A percentile compares a stretch with the other conserved stretches of the same genome.
These are phyloP conservation scores for Sebastes steindachneri DNA, from an alignment of 2,797 vertebrate species.

Conservation along the genomic window DNA sequence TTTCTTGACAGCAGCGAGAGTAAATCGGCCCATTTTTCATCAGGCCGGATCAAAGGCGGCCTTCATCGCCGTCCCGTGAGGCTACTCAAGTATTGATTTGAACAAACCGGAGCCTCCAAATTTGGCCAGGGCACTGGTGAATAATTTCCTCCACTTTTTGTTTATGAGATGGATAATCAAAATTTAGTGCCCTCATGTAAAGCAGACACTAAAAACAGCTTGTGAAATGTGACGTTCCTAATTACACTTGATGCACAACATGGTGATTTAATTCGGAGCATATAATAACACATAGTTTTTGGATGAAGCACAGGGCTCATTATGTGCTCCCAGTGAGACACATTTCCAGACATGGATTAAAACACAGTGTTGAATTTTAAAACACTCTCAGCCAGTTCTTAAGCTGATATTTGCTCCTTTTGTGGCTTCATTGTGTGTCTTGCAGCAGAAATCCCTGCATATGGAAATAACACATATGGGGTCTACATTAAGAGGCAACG, in stretches of 20 bases:
- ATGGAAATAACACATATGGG: slow-evolving; percentile 21
- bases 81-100: slow-evolving; percentile 25
- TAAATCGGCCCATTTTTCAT: slow-evolving; percentile 41
- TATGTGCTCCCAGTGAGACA: slow-evolving; percentile 10
- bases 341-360: slow-evolving; percentile 27
- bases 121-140: background rate
- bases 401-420: background rate
- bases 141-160: slow-evolving; percentile 15
- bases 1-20: slow-evolving; percentile 19
- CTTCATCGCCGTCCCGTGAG: slow-evolving; percentile 4
- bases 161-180: slow-evolving; percentile 33
- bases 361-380: slow-evolving; percentile 2
- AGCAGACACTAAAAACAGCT: slow-evolving; percentile 16
- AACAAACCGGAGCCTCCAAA: slow-evolving; percentile 15
- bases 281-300: background rate
- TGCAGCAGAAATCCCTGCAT: background rate
- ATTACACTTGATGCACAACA: slow-evolving; percentile 35
- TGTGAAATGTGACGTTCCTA: slow-evolving; percentile 27
- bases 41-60: slow-evolving; percentile 42
- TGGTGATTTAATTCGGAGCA: slow-evolving; percentile 28
- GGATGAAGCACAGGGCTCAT: slow-evolving; percentile 15
- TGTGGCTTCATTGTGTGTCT: background rate
- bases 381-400: background rate
- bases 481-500: slow-evolving; percentile 16
- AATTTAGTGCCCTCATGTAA: slow-evolving; percentile 29